Evolutionary conservation across 2,113 vertebrate species (phyloP).

Genomic region (Heterotis niloticus): DNA sequence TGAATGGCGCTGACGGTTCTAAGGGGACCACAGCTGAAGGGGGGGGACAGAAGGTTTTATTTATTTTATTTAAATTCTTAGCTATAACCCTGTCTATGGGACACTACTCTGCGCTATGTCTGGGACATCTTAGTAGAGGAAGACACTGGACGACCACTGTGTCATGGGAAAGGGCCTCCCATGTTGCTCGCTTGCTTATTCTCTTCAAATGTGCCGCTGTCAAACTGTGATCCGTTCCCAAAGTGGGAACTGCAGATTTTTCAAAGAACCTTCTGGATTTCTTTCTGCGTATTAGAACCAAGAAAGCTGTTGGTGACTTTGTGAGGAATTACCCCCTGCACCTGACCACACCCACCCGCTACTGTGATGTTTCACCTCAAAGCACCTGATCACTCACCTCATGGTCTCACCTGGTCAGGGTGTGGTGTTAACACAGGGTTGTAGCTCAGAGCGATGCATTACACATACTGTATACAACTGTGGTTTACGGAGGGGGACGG

Average conservation of each 20-base stretch:
- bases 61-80: no score
- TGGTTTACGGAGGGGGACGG: background rate
- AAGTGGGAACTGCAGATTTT: background rate
- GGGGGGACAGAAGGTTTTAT: no score
- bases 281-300: background rate
- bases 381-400: background rate
- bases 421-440: background rate
- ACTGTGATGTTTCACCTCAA: background rate
- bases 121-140: background rate
- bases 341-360: background rate
- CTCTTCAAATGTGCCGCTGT: no score
- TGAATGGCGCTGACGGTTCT: no score
- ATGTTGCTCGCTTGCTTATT: background rate
- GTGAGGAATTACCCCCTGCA: no score
- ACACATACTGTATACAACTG: background rate
- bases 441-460: background rate
- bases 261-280: background rate
- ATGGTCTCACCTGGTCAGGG: background rate
- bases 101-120: no score
- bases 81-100: no score
- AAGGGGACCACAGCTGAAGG: no score
- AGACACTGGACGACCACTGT: background rate
- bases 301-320: no score
- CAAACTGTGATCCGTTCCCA: no score
- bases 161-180: background rate